phyloP scores from a whole-genome alignment of 92 coral and sea anemone genomes.

The Phenganax subtilis region DNA sequence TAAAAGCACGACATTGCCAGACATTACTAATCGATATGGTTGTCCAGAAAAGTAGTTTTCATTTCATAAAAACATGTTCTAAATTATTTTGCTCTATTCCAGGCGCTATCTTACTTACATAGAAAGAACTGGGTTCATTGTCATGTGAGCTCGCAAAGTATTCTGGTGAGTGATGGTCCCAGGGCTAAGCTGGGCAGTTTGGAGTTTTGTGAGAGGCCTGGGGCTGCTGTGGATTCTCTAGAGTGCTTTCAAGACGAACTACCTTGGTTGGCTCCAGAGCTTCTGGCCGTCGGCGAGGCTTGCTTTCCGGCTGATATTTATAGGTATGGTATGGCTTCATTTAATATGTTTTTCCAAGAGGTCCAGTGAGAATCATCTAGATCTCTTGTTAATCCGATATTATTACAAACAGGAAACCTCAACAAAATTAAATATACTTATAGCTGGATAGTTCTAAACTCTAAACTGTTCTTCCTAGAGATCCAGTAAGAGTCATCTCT shows the following conservation, averaged over 20 bases:
- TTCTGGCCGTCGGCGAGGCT: constrained; percentile 6
- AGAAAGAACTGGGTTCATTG: constrained; percentile 62
- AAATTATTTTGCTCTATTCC: too few relatives aligned
- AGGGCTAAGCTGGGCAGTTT: constrained; percentile 37
- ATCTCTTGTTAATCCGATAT: constrained; percentile 3
- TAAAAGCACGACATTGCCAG: too few relatives aligned
- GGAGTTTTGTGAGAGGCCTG: constrained; percentile 34
- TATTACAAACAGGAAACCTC: background rate
- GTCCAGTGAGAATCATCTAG: background rate
- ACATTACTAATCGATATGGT: too few relatives aligned
- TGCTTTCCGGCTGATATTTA: constrained; percentile 25
- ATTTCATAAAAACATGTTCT: too few relatives aligned
- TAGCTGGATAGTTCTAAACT: background rate
- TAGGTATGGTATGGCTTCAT: background rate
- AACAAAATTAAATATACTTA: too few relatives aligned
- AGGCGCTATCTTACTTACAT: constrained; percentile 68
- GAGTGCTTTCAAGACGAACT: constrained; percentile 34
- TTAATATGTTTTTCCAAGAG: background rate
- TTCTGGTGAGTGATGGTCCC: constrained; percentile 39
- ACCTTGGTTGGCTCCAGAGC: constrained; percentile 36
- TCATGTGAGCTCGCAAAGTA: constrained; percentile 68
- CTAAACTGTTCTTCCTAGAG: background rate
- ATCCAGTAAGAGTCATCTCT: too few relatives aligned
- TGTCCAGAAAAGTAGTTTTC: too few relatives aligned
- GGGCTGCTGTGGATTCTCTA: constrained; percentile 4